These are phyloP conservation scores for Shargacucullia verbasci DNA, from an alignment of 2,888 invertebrate species.

Conservation along the genomic window DNA sequence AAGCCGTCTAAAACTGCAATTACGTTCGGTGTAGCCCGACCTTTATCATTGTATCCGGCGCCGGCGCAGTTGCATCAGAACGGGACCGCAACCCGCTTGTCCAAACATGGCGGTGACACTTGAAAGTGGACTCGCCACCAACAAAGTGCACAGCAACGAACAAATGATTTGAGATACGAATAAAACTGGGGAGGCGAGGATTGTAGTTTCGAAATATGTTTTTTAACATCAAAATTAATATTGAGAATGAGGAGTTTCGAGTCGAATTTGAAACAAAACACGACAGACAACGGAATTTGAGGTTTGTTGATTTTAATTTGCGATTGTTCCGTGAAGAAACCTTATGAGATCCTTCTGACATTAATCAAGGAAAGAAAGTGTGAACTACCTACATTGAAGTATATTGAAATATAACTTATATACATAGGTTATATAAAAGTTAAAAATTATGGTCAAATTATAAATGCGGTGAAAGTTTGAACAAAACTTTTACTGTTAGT, in stretches of 20 bases:
- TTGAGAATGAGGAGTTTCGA: no score
- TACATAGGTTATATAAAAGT: no score
- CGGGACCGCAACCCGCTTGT: constrained; percentile 65
- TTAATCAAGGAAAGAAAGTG: no score
- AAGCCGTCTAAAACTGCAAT: neutral
- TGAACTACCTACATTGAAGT: no score
- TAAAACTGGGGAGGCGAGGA: neutral
- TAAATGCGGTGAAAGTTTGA: neutral
- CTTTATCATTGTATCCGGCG: constrained; percentile 42
- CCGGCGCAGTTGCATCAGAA: constrained; percentile 65
- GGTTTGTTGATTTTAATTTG: no score
- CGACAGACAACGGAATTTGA: no score
- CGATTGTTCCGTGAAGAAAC: no score
- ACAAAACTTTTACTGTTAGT: neutral
- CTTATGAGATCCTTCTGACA: no score
- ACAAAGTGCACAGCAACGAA: constrained; percentile 37
- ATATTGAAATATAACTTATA: no score
- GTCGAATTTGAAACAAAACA: no score
- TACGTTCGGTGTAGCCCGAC: constrained; percentile 17
- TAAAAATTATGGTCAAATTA: no score
- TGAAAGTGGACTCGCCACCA: constrained; percentile 49
- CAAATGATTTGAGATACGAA: constrained; percentile 43
- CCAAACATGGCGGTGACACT: constrained; percentile 66
- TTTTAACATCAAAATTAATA: neutral
- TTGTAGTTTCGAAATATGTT: neutral